Conservation (phyloP, 2,888 invertebrate genomes). For the Dryobota labecula region DNA sequence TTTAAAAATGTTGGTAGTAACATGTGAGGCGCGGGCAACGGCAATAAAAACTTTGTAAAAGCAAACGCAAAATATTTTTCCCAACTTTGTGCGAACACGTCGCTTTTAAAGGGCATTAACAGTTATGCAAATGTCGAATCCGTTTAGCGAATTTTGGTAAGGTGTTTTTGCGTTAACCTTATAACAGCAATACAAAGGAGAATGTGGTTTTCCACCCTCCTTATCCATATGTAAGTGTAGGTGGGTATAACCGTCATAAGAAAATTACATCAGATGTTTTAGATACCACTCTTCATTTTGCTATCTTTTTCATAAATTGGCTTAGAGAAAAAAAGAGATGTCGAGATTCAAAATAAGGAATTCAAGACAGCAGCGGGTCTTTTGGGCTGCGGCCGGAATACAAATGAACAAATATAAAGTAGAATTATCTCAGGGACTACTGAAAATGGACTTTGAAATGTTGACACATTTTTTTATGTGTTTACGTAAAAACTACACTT, state of each 20-base stretch:
- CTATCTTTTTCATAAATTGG: slow-evolving; percentile 56
- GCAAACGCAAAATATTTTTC: slow-evolving; percentile 70
- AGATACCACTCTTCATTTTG: slow-evolving; percentile 39
- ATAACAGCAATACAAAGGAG: slow-evolving; percentile 8
- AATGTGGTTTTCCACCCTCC: not conserved
- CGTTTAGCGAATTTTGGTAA: slow-evolving; percentile 66
- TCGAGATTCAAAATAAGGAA: slow-evolving; percentile 79
- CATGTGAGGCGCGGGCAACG: slow-evolving; percentile 58
- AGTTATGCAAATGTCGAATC: slow-evolving; percentile 72
- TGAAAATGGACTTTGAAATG: slow-evolving; percentile 76
- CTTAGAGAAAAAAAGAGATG: slow-evolving; percentile 69
- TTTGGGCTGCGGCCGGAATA: slow-evolving; percentile 75
- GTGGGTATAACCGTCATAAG: not conserved
- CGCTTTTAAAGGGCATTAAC: slow-evolving; percentile 70
- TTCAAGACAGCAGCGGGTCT: slow-evolving; percentile 76
- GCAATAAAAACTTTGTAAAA: slow-evolving; percentile 70
- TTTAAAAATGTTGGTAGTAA: slow-evolving; percentile 59
- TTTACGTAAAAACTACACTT: slow-evolving; percentile 38
- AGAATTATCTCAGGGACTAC: slow-evolving; percentile 74
- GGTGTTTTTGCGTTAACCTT: slow-evolving; percentile 64
- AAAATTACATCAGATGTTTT: slow-evolving; percentile 39
- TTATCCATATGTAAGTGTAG: not conserved
- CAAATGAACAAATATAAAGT: slow-evolving; percentile 82
- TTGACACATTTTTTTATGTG: slow-evolving; percentile 72
- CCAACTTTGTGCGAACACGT: slow-evolving; percentile 66